Base-by-base conservation (phyloP, 2,888 invertebrate genomes). In the Coelopa pilipes region DNA sequence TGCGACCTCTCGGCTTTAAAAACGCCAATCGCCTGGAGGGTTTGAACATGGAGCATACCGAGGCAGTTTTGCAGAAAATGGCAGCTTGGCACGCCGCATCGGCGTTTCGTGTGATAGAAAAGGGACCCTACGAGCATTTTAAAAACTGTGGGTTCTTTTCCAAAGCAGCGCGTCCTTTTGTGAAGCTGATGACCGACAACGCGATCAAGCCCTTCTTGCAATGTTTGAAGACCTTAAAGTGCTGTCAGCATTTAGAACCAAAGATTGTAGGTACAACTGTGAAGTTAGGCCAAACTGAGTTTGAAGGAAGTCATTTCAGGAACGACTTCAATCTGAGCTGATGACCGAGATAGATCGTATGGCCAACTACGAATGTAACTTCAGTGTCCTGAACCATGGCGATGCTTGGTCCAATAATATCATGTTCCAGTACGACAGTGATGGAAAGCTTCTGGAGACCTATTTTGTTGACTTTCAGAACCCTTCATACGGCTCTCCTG, bases 321-420 rank as follows among this genome's bases (percentile, higher is more conserved):
- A 75, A 60, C 21, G 78, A 82, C 21, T 78, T 77, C 0, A 72
- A 78, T 3, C 70, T 74, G 4, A 24, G 7, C 80, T 21, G 79
- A 79, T 1, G 82, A 85, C 11, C 68, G 81, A 45, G 78, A 79
- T 24, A 75, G 81, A 59, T 76, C 82, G 4, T 76, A 79, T 19
- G 80, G 79, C 1, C 72, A 55, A 7, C 59, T 79, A 2, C 34
- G 34, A 34, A 7, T 4, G 34, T 34, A 34, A 81, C 0, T 81
- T 85, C 24, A 82, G 79, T 74, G 86, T 84, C 1, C 70, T 85
- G 0, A 82, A 81, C 77, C 84, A 85, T 62, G 84, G 86, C 0
- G 87, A 87, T 77, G 80, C 83, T 10, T 84, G 86, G 82, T 79
- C 77, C 5, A 87, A 87, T 70, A 87, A 87, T 66, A 80, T 84